Evolutionary conservation across 2,113 vertebrate species (phyloP).

Genomic region (Gambusia affinis): DNA sequence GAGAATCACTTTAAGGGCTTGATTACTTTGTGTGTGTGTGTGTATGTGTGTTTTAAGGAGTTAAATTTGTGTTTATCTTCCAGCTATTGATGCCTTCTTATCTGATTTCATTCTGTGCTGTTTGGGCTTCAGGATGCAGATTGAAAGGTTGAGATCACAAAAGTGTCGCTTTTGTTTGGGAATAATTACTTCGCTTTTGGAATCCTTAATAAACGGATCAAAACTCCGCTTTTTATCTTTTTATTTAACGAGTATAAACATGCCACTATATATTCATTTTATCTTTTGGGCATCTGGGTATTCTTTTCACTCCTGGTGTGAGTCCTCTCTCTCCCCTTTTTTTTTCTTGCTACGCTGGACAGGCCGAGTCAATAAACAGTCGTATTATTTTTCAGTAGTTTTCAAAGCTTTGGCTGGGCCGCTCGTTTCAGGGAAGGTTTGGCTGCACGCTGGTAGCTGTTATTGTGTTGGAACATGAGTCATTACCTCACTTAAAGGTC

Average conservation of each 20-base stretch:
- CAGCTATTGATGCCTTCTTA: conserved; percentile 49
- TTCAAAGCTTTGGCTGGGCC: conserved; percentile 8
- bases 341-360: conserved; percentile 1
- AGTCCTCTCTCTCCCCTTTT: neutral
- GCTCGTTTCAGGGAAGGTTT: conserved; percentile 8
- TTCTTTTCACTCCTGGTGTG: conserved; percentile 9
- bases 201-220: neutral
- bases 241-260: neutral
- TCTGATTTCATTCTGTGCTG: conserved; percentile 23
- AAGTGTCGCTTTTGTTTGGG: neutral
- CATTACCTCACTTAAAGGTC: conserved; percentile 20
- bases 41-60: neutral
- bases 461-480: conserved; percentile 24
- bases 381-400: conserved; percentile 10
- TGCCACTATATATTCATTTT: neutral
- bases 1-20: conserved; percentile 75
- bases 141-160: conserved; percentile 26
- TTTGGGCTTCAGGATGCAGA: conserved; percentile 38
- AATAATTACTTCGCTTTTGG: neutral
- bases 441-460: conserved; percentile 12
- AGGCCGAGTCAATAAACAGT: conserved; percentile 25
- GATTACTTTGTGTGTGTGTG: conserved; percentile 76
- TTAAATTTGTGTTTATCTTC: conserved; percentile 64
- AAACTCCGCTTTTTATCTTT: neutral
- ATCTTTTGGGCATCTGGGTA: neutral